Base-by-base conservation (phyloP, 2,888 invertebrate genomes). In the Petrolisthes manimaculis region DNA sequence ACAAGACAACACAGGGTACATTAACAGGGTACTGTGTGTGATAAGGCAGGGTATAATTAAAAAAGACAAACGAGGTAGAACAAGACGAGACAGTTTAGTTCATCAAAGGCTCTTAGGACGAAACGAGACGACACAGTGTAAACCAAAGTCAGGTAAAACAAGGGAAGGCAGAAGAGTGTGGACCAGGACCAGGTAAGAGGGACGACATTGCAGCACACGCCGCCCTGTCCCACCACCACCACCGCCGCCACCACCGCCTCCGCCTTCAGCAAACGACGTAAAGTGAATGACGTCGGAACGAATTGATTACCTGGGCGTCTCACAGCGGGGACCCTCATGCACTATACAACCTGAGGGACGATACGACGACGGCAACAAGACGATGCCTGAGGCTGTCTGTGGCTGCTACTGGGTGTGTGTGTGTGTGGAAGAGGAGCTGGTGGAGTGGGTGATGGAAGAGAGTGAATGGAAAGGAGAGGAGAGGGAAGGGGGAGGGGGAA, bases 201-300 rank as follows among this genome's bases (percentile, higher is more conserved):
- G 18, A n/a, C 1, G 21, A 12, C 71, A 18, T 71, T 12, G 71
- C 71, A n/a, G 71, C 18, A 71, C 71, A 71, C 18, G 71, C n/a
- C 18, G 0, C 1, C 9, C 61, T 12, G 61, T 9, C 82, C 24
- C 37, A 8, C 56, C 55, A 61, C 85, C 61, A 21, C 21, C 84
- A 78, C 56, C 55, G 61, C 85, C 61, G 53, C 21, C 84, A 78
- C 67, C n/a, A 24, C 56, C 56, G 56, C 71, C 71, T 5, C 74
- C 74, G 74, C 55, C 81, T 51, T 74, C 74, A 61, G 81, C 82
- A 86, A 87, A 87, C 83, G 87, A 83, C 79, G 69, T 69, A 83
- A 83, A 77, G 83, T 53, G 67, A 87, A 83, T 83, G 83, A 79
- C 87, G 78, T 87, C 61, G 87, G 87, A 87, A 87, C 87, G 87